These are phyloP conservation scores for Malurus elegans DNA, from an alignment of 2,113 vertebrate genomes.

Conservation along the genomic window DNA sequence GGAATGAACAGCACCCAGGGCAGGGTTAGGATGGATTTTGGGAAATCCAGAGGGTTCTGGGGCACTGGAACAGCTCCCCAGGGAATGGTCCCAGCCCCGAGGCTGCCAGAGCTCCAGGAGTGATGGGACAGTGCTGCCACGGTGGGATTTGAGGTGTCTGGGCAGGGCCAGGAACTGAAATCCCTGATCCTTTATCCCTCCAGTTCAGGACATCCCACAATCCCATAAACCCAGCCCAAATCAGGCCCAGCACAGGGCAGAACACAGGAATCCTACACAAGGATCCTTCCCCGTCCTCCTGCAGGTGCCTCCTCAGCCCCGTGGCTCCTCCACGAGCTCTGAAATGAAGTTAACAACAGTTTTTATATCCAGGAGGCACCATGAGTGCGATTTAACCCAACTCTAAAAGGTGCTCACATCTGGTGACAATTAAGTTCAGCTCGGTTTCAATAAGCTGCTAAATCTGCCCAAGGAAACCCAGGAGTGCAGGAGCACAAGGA, in stretches of 20 bases:
- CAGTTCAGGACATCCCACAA: not conserved
- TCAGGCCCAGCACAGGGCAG: rapidly evolving
- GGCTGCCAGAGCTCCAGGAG: not conserved
- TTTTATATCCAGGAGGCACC: not conserved
- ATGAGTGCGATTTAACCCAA: not conserved
- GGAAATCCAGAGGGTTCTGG: not conserved
- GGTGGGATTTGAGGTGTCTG: not conserved
- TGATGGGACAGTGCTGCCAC: rapidly evolving
- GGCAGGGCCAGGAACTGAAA: not conserved
- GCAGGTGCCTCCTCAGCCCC: not conserved
- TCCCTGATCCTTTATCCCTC: not conserved
- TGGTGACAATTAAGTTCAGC: not conserved
- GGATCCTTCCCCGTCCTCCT: not conserved
- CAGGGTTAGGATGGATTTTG: not conserved
- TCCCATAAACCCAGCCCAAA: not conserved
- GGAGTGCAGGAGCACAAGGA: not conserved
- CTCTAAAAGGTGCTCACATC: not conserved
- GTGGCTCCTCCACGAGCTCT: not conserved
- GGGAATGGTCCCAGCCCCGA: not conserved
- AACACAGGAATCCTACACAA: not conserved
- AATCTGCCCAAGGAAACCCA: not conserved
- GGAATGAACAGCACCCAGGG: not conserved
- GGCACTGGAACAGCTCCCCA: not conserved
- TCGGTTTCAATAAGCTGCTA: not conserved
- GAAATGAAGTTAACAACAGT: not conserved